A percentile compares a stretch with the other conserved stretches of the same genome.
Evolutionary conservation across 2,113 vertebrate genomes (phyloP).

Genomic region (Eurypyga helias): DNA sequence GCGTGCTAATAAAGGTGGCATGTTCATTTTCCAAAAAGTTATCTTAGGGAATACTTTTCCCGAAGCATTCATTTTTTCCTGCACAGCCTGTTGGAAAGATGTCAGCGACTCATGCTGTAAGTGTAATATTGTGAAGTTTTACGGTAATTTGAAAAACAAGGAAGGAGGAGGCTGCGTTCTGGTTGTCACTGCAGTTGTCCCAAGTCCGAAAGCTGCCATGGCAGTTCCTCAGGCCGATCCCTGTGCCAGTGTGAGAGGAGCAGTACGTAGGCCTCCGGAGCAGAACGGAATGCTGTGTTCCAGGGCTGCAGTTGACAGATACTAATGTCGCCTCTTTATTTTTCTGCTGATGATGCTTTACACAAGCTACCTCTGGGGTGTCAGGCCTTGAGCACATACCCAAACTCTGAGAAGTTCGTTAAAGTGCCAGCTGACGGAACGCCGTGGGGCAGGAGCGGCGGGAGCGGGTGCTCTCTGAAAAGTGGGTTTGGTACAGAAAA

Average conservation of each 20-base stretch:
- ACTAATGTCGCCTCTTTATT: background rate
- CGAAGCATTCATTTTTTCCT: background rate
- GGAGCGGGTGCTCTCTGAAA: background rate
- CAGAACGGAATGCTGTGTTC: background rate
- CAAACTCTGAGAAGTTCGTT: background rate
- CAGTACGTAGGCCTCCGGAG: background rate
- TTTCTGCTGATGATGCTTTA: background rate
- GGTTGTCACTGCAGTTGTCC: background rate
- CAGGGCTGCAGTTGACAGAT: background rate
- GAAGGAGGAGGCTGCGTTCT: background rate
- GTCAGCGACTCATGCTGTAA: background rate
- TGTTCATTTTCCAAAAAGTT: background rate
- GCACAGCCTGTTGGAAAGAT: background rate
- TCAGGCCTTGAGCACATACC: background rate
- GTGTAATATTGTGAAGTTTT: background rate
- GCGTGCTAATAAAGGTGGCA: slow-evolving; percentile 50
- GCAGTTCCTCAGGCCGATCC: background rate
- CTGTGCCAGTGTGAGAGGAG: background rate
- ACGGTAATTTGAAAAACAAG: background rate
- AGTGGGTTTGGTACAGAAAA: background rate
- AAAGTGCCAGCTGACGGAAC: background rate
- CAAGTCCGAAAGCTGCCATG: background rate
- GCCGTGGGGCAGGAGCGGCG: accelerated
- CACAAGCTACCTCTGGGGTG: background rate
- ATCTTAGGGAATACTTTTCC: background rate